Base-by-base conservation (phyloP, 2,888 invertebrate species). In the Yponomeuta plumbellus region DNA sequence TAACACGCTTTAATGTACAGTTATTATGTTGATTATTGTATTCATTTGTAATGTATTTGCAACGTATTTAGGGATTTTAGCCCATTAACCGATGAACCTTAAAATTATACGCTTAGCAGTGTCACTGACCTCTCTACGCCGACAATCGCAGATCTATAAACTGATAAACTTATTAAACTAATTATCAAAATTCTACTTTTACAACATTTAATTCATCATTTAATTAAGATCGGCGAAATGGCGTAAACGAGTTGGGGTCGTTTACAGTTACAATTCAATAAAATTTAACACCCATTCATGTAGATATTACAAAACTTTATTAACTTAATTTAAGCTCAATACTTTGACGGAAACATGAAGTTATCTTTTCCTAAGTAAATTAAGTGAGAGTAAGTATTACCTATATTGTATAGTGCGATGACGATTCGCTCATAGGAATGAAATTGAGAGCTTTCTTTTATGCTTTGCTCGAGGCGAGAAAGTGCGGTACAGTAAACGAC, bases 181-280 rank as follows among this genome's bases (percentile, higher is more conserved):
- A 13, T 59, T 11, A 59, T 21, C 23, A 59, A 59, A 59, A 11
- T 23, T 21, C 21, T 11, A 59, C 11, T 59, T 59, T 59, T 59
- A 59, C 59, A 59, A 59, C 59, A 22, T 22, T 59, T 59, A 59
- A 59, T 59, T 23, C 59, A 59, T 59, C 59, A 13, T 59, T 59
- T 59, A 57, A 59, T 59, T 21, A 52, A 59, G 59, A 21, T 59
- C 59, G 44, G 44, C 44, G 44, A 52, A 52, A 13, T 13, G 44
- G 13, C 17, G 44, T 17, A 17, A 52, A 52, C 13, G 44, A 52
- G 17, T 52, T 52, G 44, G 17, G 17, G 13, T 52, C 44, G 13
- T 17, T 17, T 17, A 52, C 44, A 13, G 44, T 52, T 52, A 52
- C 0, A 17, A 4, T 52, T 52, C 44, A 52, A 13, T 52, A 6